A percentile compares a stretch with the other conserved stretches of the same genome.
Evolutionary conservation across 2,113 vertebrate genomes (phyloP).

Genomic region (Danio rerio): GRCz12tu NC_133195.1:43836501-43837000

Average conservation of each 20-base stretch:
- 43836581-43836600: not conserved
- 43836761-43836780: not conserved
- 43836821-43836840: not conserved
- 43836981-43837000: constrained; percentile 42
- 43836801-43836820: not conserved
- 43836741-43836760: not conserved
- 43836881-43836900: constrained; percentile 57
- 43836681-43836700: not conserved
- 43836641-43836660: too few species aligned
- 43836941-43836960: constrained; percentile 53
- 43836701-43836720: not conserved
- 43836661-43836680: not conserved
- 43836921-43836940: constrained; percentile 54
- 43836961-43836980: constrained; percentile 54
- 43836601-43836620: too few species aligned
- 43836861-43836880: constrained; percentile 31
- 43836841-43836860: constrained; percentile 48
- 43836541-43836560: not conserved
- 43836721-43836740: not conserved
- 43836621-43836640: too few species aligned
- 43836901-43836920: constrained; percentile 32
- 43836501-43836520: not conserved
- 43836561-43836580: not conserved
- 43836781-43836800: constrained; percentile 7
- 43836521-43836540: not conserved